Evolutionary conservation across 2,888 invertebrate genomes (phyloP), one percentile per base, ranked within the genome.

Genomic region (Creontiades dilutus): DNA sequence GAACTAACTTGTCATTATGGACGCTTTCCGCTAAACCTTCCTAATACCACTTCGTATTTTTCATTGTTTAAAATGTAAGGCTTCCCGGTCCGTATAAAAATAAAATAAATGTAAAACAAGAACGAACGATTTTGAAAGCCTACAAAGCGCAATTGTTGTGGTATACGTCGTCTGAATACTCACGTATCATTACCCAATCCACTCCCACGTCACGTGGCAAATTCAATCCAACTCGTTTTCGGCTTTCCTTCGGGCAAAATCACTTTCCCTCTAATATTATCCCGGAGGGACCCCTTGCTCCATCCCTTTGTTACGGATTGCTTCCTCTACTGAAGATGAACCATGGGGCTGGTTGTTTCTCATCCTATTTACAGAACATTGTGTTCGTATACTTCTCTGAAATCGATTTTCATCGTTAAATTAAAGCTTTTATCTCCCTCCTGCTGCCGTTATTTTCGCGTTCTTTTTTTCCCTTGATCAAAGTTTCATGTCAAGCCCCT

Each of bases 371-470:
- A 68, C 68, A 68, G 68, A 23, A 68, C 23, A 68, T 68, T 68
- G 68, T 68, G 68, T 46, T 37, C n/a, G 47, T 47, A 80, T 47
- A 27, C 16, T 37, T 80, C 78, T 14, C 47, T 46, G 46, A 12
- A 76, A 80, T 80, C 78, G 78, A 80, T 80, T 80, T 80, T 80
- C 47, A 80, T 80, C 78, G 14, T 80, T 16, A 80, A 80, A 80
- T 80, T 80, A 80, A 16, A 80, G 16, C 78, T 80, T 80, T 80
- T 47, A 37, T 80, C 28, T 46, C 27, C 47, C 46, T 80, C 12
- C 47, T 14, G 11, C 68, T 68, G 27, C 19, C 68, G 5, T 68
- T 68, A 61, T 23, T 68, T 68, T 68, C 68, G 68, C 9, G 23
- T 19, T 68, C 68, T 9, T 68, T 23, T 68, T 23, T 68, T 68